These are phyloP conservation scores for Eptesicus fuscus DNA, from an alignment of 2,113 vertebrate species.

Conservation along the genomic window DNA sequence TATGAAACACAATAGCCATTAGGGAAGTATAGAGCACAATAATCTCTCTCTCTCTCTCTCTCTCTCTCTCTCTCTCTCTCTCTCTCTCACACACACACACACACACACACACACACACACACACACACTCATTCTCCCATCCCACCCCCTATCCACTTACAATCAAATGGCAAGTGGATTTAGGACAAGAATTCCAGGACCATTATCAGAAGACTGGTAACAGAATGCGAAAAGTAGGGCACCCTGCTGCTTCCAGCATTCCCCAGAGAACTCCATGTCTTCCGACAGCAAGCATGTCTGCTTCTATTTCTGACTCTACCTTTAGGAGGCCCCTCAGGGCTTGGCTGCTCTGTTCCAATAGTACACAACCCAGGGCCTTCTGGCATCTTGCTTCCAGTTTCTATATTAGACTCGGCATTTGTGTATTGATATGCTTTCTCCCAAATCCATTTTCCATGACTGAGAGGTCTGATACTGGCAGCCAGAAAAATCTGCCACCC, in stretches of 20 bases:
- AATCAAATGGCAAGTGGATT: slow-evolving; percentile 23
- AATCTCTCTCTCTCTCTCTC: background rate
- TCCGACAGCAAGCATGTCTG: background rate
- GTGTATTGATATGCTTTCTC: slow-evolving; percentile 41
- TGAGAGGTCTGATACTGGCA: slow-evolving; percentile 43
- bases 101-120: background rate
- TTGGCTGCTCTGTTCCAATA: slow-evolving; percentile 48
- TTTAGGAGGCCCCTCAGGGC: slow-evolving; percentile 61
- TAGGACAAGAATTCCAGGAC: slow-evolving; percentile 36
- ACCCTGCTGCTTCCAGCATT: background rate
- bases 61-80: background rate
- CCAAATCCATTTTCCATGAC: slow-evolving; percentile 35
- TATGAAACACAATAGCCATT: background rate
- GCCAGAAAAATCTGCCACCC: slow-evolving; percentile 12
- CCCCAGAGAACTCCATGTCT: slow-evolving; percentile 29
- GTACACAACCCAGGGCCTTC: slow-evolving; percentile 31
- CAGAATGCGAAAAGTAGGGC: slow-evolving; percentile 36
- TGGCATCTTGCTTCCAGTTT: slow-evolving; percentile 62
- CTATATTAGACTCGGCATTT: slow-evolving; percentile 60
- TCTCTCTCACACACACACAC: background rate
- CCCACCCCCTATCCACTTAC: background rate
- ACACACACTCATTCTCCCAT: background rate
- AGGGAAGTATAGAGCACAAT: background rate
- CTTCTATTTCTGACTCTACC: slow-evolving; percentile 62
- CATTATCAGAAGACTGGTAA: background rate